Evolutionary conservation across 2,113 vertebrate species (phyloP).

Genomic region (Phalacrocorax carbo): DNA sequence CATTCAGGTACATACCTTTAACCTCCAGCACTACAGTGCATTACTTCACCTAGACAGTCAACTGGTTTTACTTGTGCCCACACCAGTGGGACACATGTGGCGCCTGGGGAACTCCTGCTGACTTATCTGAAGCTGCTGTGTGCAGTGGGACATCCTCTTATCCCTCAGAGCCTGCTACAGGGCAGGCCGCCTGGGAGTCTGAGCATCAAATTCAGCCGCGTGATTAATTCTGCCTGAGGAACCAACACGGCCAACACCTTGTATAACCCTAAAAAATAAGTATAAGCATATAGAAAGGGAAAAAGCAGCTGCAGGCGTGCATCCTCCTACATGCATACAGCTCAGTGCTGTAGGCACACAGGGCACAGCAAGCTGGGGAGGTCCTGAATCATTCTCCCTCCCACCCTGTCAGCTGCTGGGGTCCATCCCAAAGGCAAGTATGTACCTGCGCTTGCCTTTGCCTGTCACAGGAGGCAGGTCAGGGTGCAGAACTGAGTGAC

Average conservation of each 20-base stretch:
- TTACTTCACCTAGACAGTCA: not conserved
- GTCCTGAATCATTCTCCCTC: not conserved
- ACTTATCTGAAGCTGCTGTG: not conserved
- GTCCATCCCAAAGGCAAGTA: not conserved
- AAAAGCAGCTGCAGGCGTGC: not conserved
- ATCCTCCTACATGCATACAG: not conserved
- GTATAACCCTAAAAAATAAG: not conserved
- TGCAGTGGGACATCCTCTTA: not conserved
- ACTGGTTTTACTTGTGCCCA: not conserved
- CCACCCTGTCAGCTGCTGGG: not conserved
- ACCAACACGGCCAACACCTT: not conserved
- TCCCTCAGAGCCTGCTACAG: not conserved
- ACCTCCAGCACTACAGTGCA: not conserved
- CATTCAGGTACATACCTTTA: not conserved
- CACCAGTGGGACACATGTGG: not conserved
- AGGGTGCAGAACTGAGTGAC: not conserved
- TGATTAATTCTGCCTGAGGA: not conserved
- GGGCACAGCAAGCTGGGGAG: not conserved
- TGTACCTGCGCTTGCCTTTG: not conserved
- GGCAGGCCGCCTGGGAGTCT: not conserved
- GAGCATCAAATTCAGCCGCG: not conserved
- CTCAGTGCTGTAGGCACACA: not conserved
- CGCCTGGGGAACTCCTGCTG: not conserved
- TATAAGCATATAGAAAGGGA: not conserved
- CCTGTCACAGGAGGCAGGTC: not conserved